A percentile compares a stretch with the other conserved stretches of the same genome.
phyloP scores from a whole-genome alignment of 2,888 invertebrate genomes.

The Mythimna vitellina region DNA sequence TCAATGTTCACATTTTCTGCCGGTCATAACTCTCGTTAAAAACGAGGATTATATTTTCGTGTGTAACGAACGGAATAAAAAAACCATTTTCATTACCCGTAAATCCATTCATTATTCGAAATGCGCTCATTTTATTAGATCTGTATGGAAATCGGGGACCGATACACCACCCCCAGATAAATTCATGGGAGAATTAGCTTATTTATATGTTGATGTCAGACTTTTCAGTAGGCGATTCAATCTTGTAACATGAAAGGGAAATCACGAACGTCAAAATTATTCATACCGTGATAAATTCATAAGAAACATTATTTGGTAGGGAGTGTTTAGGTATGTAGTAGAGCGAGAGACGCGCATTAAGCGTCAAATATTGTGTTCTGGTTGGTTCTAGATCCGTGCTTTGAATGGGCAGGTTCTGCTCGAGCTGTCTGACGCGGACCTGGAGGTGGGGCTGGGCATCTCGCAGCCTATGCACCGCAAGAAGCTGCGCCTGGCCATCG shows the following conservation, averaged over 20 bases:
- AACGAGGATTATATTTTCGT: constrained; percentile 67
- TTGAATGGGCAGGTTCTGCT: constrained; percentile 95
- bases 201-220: constrained; percentile 73
- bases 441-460: constrained; percentile 97
- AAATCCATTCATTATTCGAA: constrained; percentile 77
- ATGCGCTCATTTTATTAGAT: constrained; percentile 81
- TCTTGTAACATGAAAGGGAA: constrained; percentile 47
- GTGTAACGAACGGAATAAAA: constrained; percentile 73
- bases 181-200: constrained; percentile 76
- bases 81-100: constrained; percentile 75
- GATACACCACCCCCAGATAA: constrained; percentile 75
- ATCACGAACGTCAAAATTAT: constrained; percentile 43
- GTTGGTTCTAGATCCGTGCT: constrained; percentile 93
- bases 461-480: constrained; percentile 98
- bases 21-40: constrained; percentile 62
- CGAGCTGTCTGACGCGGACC: constrained; percentile 97
- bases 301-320: constrained; percentile 45
- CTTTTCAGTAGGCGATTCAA: constrained; percentile 49
- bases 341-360: constrained; percentile 84
- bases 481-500: constrained; percentile 97
- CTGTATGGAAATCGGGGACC: constrained; percentile 81
- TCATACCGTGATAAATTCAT: constrained; percentile 34
- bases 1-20: constrained; percentile 65
- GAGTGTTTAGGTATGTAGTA: constrained; percentile 56
- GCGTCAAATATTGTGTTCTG: constrained; percentile 91